phyloP scores from a whole-genome alignment of 2,797 vertebrate species.

The Spea hammondii region DNA sequence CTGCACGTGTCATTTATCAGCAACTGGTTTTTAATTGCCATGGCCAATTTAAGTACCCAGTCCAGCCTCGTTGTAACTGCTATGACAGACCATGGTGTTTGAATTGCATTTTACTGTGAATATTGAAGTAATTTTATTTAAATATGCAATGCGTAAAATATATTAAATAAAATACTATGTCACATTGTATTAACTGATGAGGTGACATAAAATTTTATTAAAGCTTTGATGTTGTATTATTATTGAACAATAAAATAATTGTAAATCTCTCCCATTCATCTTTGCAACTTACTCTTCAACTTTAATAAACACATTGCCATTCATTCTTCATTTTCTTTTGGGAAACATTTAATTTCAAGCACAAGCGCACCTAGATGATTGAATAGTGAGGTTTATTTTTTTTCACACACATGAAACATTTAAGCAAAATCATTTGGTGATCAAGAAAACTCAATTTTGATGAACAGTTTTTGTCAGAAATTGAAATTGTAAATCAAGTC shows the following conservation, averaged over 20 bases:
- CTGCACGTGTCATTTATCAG: no score
- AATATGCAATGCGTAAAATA: slow-evolving; percentile 36
- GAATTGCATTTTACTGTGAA: slow-evolving; percentile 16
- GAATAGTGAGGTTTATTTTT: slow-evolving; percentile 37
- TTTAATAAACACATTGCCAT: slow-evolving; percentile 45
- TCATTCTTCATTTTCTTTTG: slow-evolving; percentile 50
- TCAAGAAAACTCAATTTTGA: slow-evolving; percentile 36
- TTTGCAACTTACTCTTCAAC: slow-evolving; percentile 40
- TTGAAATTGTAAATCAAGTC: slow-evolving; percentile 21
- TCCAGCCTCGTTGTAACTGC: no score
- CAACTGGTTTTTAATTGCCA: no score
- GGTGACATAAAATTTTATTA: slow-evolving; percentile 45
- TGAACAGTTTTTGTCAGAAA: slow-evolving; percentile 28
- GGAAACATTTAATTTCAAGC: slow-evolving; percentile 49
- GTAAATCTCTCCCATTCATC: slow-evolving; percentile 47
- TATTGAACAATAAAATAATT: slow-evolving; percentile 50
- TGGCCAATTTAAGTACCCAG: no score
- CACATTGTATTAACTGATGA: slow-evolving; percentile 45
- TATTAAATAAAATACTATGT: slow-evolving; percentile 36
- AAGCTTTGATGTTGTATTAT: slow-evolving; percentile 23
- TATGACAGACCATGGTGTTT: no score
- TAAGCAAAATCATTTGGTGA: slow-evolving; percentile 44
- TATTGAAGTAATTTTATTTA: slow-evolving; percentile 35
- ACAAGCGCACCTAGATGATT: slow-evolving; percentile 44
- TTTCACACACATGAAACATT: slow-evolving; percentile 47